phyloP scores from a whole-genome alignment of 1,140 invertebrate species.

The Tenebrio molitor region DNA sequence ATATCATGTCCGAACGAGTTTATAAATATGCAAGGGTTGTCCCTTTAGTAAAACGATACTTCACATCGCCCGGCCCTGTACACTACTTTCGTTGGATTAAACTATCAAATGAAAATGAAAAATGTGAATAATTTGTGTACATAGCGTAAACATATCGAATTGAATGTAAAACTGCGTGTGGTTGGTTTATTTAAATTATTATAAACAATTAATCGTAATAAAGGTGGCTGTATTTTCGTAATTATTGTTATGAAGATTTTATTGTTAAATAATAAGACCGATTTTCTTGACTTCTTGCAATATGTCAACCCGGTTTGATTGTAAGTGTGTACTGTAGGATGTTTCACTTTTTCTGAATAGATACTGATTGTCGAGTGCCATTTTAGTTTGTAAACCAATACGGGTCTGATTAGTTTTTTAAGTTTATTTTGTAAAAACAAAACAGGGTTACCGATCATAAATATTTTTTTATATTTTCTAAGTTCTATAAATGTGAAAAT shows the following conservation, averaged over 20 bases:
- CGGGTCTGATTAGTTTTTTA: constrained; percentile 36
- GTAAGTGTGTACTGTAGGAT: constrained; percentile 11
- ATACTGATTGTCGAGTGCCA: constrained; percentile 25
- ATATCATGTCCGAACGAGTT: constrained; percentile 40
- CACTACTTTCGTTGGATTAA: background rate
- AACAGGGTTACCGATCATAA: constrained; percentile 36
- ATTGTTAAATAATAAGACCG: constrained; percentile 17
- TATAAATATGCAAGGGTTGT: constrained; percentile 39
- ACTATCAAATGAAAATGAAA: background rate
- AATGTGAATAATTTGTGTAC: constrained; percentile 40
- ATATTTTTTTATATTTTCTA: constrained; percentile 35
- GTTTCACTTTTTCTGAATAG: no score
- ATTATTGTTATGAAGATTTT: constrained; percentile 44
- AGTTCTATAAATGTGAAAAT: constrained; percentile 32
- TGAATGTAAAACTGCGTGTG: constrained; percentile 43
- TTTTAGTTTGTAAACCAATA: constrained; percentile 25
- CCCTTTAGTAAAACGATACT: constrained; percentile 42
- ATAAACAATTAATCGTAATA: constrained; percentile 43
- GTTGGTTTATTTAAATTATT: constrained; percentile 43
- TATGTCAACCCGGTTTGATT: constrained; percentile 35
- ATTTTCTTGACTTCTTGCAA: constrained; percentile 40
- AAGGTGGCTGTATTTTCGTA: constrained; percentile 45
- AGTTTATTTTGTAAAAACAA: constrained; percentile 19
- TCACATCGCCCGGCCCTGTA: constrained; percentile 22
- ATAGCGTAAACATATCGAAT: constrained; percentile 47